Evolutionary conservation across 2,797 vertebrate species (phyloP).

Genomic region (Enteromius trimaculatus): DNA sequence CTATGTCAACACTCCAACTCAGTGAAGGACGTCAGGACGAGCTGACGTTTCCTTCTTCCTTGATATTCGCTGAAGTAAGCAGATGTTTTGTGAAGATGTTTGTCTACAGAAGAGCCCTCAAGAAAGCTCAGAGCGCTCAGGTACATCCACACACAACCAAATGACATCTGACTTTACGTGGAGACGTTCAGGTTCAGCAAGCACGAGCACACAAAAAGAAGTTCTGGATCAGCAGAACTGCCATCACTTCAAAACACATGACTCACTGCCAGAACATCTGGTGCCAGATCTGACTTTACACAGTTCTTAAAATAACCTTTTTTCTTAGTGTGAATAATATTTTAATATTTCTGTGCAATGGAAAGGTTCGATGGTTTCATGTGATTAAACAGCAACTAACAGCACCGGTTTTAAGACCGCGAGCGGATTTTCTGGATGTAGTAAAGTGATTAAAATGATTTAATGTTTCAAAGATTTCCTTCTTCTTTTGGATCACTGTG

Average conservation of each 20-base stretch:
- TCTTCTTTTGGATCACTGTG: neutral
- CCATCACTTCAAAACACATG: slow-evolving; percentile 8
- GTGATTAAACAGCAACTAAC: neutral
- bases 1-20: neutral
- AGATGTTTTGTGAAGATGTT: slow-evolving; percentile 20
- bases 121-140: slow-evolving; percentile 38
- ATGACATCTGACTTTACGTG: neutral
- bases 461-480: neutral
- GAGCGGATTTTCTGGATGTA: neutral
- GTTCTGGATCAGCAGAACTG: slow-evolving; percentile 34
- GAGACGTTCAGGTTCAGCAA: slow-evolving; percentile 22
- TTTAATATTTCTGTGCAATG: too few species aligned
- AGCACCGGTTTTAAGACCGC: neutral
- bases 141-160: slow-evolving; percentile 23
- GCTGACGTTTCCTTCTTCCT: neutral
- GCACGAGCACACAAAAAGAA: neutral
- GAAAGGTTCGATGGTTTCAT: neutral
- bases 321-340: neutral
- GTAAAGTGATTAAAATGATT: neutral
- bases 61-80: slow-evolving; percentile 26
- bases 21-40: neutral
- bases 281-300: neutral
- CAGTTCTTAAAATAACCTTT: neutral
- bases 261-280: neutral
- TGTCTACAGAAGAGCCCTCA: slow-evolving; percentile 35